These are phyloP conservation scores for Alviniconcha strummeri DNA, from an alignment of 2,888 invertebrate genomes.

Conservation along the genomic window DNA sequence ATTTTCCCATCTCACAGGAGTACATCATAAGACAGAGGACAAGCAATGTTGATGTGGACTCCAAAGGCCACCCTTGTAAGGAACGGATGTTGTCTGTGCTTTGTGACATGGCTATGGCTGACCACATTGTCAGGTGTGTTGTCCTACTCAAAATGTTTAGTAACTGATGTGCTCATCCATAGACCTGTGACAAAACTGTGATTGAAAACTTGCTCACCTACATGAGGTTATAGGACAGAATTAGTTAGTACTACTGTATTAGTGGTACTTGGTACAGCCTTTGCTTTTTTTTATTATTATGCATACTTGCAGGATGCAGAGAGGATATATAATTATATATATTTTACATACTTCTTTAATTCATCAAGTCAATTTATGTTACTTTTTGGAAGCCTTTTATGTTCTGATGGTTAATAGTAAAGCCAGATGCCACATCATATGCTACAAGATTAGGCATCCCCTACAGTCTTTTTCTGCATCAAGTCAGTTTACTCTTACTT, in stretches of 20 bases:
- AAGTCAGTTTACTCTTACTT: no score
- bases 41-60: constrained; percentile 68
- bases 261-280: not conserved
- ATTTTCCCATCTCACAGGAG: constrained; percentile 29
- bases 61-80: constrained; percentile 66
- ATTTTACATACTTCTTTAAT: no score
- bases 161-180: no score
- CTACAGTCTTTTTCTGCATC: no score
- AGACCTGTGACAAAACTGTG: not conserved
- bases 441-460: no score
- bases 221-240: not conserved
- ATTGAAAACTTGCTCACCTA: not conserved
- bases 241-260: not conserved
- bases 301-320: no score
- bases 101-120: constrained; percentile 45
- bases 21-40: constrained; percentile 61
- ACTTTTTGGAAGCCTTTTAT: no score
- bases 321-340: no score
- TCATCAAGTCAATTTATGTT: no score
- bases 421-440: no score
- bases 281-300: no score
- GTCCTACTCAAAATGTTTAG: not conserved
- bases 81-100: constrained; percentile 66
- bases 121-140: not conserved
- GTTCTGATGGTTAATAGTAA: no score